Base-by-base conservation (phyloP, 2,113 vertebrate species). In the Lota lota region DNA sequence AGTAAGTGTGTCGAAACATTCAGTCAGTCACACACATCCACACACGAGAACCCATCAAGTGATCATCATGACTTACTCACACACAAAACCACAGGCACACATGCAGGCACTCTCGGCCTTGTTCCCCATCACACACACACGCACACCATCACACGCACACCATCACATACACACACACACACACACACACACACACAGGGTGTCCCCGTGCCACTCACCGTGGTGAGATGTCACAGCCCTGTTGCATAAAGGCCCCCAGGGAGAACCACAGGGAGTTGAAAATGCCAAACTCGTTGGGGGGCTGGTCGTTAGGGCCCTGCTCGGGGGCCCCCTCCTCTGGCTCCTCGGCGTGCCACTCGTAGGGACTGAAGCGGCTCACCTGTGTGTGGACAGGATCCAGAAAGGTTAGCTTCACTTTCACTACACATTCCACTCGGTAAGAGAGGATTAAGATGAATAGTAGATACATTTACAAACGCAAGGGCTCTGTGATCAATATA, bases 221-320 rank as follows among this genome's bases (percentile, higher is more conserved):
- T 80, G 97, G 97, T 51, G 97, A 99, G 92, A 99, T 99, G 92
- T 99, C 97, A 76, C 97, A 99, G 92, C 97, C 97, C 92, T 99
- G 97, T 80, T 99, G 97, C 97, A 99, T 99, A 88, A 99, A 99
- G 69, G 97, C 97, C 84, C 97, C 97, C 89, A 99, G 92, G 70
- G 97, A 99, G 91, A 99, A 99, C 97, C 97, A 99, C 74, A 99
- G 94, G 76, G 97, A 99, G 93, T 99, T 99, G 89, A 99, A 99
- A 92, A 99, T 99, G 78, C 97, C 97, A 83, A 99, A 99, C 78
- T 99, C 97, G 53, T 99, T 99, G 80, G 97, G 97, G 61, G 97
- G 97, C 81, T 99, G 97, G 87, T 98, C 97, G 6, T 94, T 94
- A 68, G 96, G 96, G 57, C 88, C 88, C 62, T 74, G 85, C 82